Conservation (phyloP, 1,140 invertebrate genomes). For the Arctopsyche grandis region DNA sequence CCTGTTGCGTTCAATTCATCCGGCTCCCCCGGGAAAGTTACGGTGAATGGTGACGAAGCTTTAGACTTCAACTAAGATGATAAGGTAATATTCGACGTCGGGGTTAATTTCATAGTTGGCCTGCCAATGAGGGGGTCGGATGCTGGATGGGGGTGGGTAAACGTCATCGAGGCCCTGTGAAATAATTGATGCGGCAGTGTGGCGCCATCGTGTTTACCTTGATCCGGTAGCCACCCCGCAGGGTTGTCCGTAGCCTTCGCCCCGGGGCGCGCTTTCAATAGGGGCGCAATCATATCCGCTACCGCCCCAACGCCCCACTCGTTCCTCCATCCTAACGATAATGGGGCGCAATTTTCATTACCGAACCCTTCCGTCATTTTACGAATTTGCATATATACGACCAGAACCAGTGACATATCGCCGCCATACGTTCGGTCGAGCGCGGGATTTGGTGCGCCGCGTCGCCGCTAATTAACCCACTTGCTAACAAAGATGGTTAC, state of each 20-base stretch:
- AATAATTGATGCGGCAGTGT: slow-evolving; percentile 45
- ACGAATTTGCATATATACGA: slow-evolving; percentile 1
- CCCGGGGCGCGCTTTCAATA: background rate
- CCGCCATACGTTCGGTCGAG: background rate
- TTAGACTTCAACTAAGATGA: too few relatives aligned
- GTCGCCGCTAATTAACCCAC: background rate
- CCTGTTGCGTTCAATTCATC: too few relatives aligned
- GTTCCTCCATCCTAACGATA: background rate
- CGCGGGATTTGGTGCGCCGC: background rate
- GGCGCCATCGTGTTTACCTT: slow-evolving; percentile 39
- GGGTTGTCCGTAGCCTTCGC: background rate
- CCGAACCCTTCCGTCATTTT: slow-evolving; percentile 14
- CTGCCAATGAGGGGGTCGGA: background rate
- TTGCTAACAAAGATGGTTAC: background rate
- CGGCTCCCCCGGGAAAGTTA: too few relatives aligned
- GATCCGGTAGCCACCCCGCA: background rate
- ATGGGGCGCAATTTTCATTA: slow-evolving; percentile 20
- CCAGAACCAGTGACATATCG: background rate
- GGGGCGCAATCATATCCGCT: background rate
- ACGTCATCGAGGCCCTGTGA: slow-evolving; percentile 6
- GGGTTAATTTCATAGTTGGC: background rate
- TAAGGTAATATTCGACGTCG: background rate
- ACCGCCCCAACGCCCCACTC: background rate
- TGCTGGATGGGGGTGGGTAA: background rate
- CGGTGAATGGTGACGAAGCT: too few relatives aligned